Evolutionary conservation across 2,888 invertebrate genomes (phyloP).

Genomic region (Hypercompe scribonia): DNA sequence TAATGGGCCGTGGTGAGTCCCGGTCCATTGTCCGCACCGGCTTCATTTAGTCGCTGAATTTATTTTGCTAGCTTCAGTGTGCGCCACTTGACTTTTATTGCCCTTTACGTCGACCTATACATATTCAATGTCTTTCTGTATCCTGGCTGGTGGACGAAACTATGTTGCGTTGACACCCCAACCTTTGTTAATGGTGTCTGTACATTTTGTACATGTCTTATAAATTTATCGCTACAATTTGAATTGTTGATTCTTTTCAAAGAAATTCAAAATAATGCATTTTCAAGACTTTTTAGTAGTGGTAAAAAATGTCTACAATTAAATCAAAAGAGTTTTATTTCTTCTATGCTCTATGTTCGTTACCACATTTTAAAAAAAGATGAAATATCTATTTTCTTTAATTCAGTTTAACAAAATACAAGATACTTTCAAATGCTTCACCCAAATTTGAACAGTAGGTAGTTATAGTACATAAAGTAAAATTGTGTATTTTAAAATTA

Average conservation of each 20-base stretch:
- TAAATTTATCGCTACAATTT: slow-evolving; percentile 13
- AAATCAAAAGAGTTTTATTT: no score
- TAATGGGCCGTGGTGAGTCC: slow-evolving; percentile 78
- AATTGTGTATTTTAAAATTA: no score
- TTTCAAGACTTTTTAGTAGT: no score
- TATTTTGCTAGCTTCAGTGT: slow-evolving; percentile 70
- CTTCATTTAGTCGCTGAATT: slow-evolving; percentile 77
- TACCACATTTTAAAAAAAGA: no score
- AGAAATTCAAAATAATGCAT: not conserved
- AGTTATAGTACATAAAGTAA: no score
- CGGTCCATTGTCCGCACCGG: slow-evolving; percentile 73
- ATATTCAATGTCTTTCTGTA: slow-evolving; percentile 72
- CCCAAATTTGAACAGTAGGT: no score
- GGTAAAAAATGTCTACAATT: no score
- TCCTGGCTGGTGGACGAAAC: slow-evolving; percentile 64
- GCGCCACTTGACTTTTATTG: slow-evolving; percentile 72
- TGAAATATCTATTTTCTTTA: no score
- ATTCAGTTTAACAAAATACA: no score
- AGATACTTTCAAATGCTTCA: no score
- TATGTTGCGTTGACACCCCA: slow-evolving; percentile 60
- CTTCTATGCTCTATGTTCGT: no score
- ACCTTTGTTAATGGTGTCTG: slow-evolving; percentile 46
- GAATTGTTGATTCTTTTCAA: slow-evolving; percentile 2
- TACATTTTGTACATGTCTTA: slow-evolving; percentile 39
- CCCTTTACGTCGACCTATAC: slow-evolving; percentile 68